Evolutionary conservation across 2,113 vertebrate species (phyloP).

Genomic region (Carassius carassius): DNA sequence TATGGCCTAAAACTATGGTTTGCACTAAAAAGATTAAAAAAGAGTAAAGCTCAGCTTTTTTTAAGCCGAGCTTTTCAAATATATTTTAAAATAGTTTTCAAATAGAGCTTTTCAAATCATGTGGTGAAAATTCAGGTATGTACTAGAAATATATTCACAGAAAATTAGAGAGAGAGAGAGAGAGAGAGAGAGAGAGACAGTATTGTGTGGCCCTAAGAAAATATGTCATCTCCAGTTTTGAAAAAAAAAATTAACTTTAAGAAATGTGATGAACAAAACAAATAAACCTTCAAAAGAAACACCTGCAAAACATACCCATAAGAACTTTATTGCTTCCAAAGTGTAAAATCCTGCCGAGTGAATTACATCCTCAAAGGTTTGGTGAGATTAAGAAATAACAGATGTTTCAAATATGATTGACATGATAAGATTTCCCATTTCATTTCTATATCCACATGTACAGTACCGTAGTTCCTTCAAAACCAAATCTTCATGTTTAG

Average conservation of each 20-base stretch:
- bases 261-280: not conserved
- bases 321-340: not conserved
- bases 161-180: not conserved
- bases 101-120: not conserved
- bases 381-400: not conserved
- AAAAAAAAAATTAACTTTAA: not conserved
- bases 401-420: constrained; percentile 25
- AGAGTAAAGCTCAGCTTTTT: no score
- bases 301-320: not conserved
- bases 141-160: not conserved
- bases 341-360: not conserved
- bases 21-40: no score
- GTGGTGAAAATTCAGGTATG: not conserved
- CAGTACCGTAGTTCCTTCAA: not conserved
- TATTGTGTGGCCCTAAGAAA: not conserved
- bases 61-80: not conserved
- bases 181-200: no score
- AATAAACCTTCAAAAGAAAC: not conserved
- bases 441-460: constrained; percentile 29
- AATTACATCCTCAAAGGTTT: constrained; percentile 19
- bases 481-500: constrained; percentile 48
- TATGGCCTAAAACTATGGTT: no score
- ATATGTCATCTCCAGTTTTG: not conserved
- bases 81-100: no score
- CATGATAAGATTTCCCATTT: constrained; percentile 26